Percentiles rank a stretch among this genome's conserved stretches.
These are phyloP conservation scores for Xylocampa areola DNA, from an alignment of 2,888 invertebrate species.

Conservation along the genomic window DNA sequence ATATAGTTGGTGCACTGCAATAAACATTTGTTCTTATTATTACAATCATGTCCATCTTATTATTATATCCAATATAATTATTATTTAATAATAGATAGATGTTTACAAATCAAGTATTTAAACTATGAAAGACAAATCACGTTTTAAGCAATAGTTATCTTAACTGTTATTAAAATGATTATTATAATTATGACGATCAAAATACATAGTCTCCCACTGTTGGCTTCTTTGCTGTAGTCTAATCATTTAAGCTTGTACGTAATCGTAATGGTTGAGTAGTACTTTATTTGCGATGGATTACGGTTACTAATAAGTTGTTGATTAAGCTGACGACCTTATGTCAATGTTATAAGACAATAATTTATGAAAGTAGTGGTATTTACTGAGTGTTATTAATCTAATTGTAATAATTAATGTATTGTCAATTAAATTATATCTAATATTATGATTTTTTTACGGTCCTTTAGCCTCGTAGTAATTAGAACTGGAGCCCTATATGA, in stretches of 20 bases:
- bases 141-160: constrained; percentile 9
- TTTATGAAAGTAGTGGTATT: constrained; percentile 36
- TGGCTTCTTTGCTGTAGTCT: constrained; percentile 12
- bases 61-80: constrained; percentile 5
- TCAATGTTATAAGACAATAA: constrained; percentile 55
- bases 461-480: too few species aligned
- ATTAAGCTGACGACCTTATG: constrained; percentile 13
- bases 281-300: constrained; percentile 1
- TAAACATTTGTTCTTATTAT: background rate
- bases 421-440: constrained; percentile 53
- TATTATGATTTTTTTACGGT: constrained; percentile 24
- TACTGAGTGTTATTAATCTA: constrained; percentile 32
- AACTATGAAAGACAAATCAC: background rate
- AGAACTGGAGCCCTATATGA: too few species aligned
- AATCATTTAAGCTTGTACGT: constrained; percentile 11
- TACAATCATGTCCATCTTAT: constrained; percentile 1
- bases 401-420: constrained; percentile 45
- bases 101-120: background rate
- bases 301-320: constrained; percentile 12
- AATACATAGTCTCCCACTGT: constrained; percentile 6
- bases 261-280: background rate
- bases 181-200: constrained; percentile 1
- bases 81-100: constrained; percentile 24
- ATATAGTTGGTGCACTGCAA: constrained; percentile 9
- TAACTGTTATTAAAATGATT: too few species aligned